Evolutionary conservation across 2,113 vertebrate species (phyloP).

Genomic region (Crotophaga sulcirostris): DNA sequence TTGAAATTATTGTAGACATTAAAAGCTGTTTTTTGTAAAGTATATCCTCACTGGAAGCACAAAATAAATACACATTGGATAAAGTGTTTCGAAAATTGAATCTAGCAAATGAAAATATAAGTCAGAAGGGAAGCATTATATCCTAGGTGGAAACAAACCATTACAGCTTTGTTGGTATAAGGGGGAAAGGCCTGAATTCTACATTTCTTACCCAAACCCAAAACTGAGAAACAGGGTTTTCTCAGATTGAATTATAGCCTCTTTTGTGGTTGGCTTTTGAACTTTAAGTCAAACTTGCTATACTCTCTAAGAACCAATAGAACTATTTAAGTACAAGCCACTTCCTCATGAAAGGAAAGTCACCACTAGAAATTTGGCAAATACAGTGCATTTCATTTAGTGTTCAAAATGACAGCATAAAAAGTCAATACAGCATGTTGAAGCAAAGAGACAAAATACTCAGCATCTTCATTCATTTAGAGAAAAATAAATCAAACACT

Average conservation of each 20-base stretch:
- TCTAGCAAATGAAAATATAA: background rate
- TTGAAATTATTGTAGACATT: background rate
- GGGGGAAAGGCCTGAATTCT: background rate
- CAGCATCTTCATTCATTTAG: background rate
- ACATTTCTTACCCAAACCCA: background rate
- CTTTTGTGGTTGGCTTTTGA: background rate
- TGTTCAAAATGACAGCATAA: constrained; percentile 1
- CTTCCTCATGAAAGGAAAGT: constrained; percentile 25
- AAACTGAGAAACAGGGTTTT: background rate
- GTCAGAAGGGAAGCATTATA: background rate
- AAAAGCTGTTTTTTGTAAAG: background rate
- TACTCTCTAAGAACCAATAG: background rate
- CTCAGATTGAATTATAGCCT: background rate
- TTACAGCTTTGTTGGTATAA: background rate
- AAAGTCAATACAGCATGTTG: background rate
- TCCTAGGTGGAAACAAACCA: background rate
- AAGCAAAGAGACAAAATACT: background rate
- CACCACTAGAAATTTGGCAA: constrained; percentile 26
- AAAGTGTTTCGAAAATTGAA: background rate
- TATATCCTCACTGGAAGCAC: background rate
- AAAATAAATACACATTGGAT: background rate
- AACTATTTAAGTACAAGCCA: background rate
- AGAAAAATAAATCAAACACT: background rate
- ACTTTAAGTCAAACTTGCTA: background rate
- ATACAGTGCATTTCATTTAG: background rate